Base-by-base conservation (phyloP, 1,140 invertebrate genomes). In the Camponotus vicinus region DNA sequence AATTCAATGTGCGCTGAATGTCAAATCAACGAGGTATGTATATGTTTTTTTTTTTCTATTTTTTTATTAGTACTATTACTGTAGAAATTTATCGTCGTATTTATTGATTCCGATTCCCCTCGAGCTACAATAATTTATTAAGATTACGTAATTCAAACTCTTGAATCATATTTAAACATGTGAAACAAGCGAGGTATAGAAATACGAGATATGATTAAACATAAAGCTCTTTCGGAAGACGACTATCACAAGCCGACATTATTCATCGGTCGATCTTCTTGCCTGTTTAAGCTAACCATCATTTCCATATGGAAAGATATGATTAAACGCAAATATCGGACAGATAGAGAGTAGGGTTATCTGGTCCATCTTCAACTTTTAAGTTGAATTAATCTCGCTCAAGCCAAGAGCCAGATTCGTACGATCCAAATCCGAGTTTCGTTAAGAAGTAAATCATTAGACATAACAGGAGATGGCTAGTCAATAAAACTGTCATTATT, bases 311-410 rank as follows among this genome's bases (percentile, higher is more conserved):
- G 37, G 9, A 52, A 45, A 69, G 18, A 42, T 42, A 69, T 69
- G n/a, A 11, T 13, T 27, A 3, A 18, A 45, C 6, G 7, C 45
- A 45, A 69, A 45, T 69, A 69, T 3, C 1, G 9, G 9, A 69
- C n/a, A 69, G n/a, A 69, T 69, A 69, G 7, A 45, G 21, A 45
- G 1, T 67, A 8, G 21, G 59, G 21, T 69, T 71, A 71, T 49
- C 42, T 49, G 4, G 8, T 49, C 9, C 13, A 0, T 69, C 7
- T 27, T 27, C 4, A 71, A 71, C 42, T 7, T 71, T 49, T 32
- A 32, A 52, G 3, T 3, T 32, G 8, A 8, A 49, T 15, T 49
- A 49, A 49, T 8, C 13, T 70, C 5, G 7, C 32, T 49, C 13
- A 49, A 49, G 21, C 15, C 1, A 34, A 9, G 34, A n/a, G 7